A percentile compares a stretch with the other conserved stretches of the same genome.
These are phyloP conservation scores for Nemotelus nigrinus DNA, from an alignment of 2,888 invertebrate genomes.

Conservation along the genomic window DNA sequence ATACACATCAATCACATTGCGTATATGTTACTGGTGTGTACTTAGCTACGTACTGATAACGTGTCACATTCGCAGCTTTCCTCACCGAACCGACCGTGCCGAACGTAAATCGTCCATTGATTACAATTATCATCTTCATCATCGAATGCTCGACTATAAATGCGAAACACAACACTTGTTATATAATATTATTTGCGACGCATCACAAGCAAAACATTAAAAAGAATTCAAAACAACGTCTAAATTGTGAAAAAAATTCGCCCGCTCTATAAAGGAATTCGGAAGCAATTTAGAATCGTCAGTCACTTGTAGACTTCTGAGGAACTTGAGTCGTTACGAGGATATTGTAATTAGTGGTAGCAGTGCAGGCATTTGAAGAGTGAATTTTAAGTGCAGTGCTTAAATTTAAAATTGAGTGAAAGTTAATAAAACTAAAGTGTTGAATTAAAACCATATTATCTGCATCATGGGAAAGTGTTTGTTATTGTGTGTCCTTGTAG, in stretches of 20 bases:
- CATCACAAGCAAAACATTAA: not conserved
- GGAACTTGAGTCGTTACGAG: not conserved
- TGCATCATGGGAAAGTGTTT: slow-evolving; percentile 31
- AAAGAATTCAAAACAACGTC: not conserved
- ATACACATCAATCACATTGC: too few relatives aligned
- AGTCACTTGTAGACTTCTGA: slow-evolving; percentile 8
- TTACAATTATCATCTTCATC: not conserved
- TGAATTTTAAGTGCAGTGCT: not conserved
- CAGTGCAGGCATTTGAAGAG: not conserved
- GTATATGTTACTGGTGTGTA: too few relatives aligned
- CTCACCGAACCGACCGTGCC: not conserved
- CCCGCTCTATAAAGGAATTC: slow-evolving; percentile 40
- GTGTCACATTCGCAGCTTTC: too few relatives aligned
- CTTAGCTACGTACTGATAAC: too few relatives aligned
- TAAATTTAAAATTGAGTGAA: not conserved
- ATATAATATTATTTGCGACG: slow-evolving; percentile 3
- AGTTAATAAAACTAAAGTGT: not conserved
- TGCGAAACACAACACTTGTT: slow-evolving; percentile 15
- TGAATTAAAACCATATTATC: not conserved
- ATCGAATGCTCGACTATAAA: not conserved
- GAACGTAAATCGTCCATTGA: slow-evolving; percentile 9
- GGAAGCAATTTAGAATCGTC: slow-evolving; percentile 7
- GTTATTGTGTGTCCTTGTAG: not conserved
- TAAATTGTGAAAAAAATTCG: not conserved
- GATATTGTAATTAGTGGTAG: not conserved